Evolutionary conservation across 2,888 invertebrate species (phyloP).

Genomic region (Tanypteryx hageni): DNA sequence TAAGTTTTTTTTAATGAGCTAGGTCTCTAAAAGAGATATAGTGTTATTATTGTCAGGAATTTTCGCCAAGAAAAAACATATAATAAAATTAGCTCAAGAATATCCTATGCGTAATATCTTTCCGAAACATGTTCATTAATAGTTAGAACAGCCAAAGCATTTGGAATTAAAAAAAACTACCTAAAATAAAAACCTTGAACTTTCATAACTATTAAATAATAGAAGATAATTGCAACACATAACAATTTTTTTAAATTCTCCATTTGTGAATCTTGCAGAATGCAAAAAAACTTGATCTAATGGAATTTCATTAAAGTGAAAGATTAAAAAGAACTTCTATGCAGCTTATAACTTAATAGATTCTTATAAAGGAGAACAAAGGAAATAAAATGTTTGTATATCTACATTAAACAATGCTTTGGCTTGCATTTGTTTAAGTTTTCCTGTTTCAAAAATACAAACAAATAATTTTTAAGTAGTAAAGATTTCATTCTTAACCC

Average conservation of each 20-base stretch:
- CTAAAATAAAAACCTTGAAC: background rate
- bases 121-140: background rate
- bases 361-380: background rate
- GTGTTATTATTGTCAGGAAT: conserved; percentile 56
- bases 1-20: background rate
- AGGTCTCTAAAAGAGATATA: background rate
- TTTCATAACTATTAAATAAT: background rate
- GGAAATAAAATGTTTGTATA: background rate
- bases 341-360: background rate
- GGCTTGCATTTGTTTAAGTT: background rate
- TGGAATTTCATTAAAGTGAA: background rate
- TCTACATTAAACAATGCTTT: background rate
- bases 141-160: conserved; percentile 21
- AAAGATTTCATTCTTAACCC: background rate
- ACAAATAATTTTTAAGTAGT: background rate
- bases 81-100: background rate
- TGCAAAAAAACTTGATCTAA: background rate
- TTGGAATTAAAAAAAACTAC: background rate
- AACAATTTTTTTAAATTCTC: background rate
- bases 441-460: background rate
- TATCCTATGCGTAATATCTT: conserved; percentile 30
- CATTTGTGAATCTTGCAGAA: background rate
- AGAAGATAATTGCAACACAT: background rate
- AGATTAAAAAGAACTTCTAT: background rate
- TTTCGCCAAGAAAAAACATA: conserved; percentile 10